These are phyloP conservation scores for Acipenser ruthenus DNA, from an alignment of 2,797 vertebrate species.

Conservation along the genomic window DNA sequence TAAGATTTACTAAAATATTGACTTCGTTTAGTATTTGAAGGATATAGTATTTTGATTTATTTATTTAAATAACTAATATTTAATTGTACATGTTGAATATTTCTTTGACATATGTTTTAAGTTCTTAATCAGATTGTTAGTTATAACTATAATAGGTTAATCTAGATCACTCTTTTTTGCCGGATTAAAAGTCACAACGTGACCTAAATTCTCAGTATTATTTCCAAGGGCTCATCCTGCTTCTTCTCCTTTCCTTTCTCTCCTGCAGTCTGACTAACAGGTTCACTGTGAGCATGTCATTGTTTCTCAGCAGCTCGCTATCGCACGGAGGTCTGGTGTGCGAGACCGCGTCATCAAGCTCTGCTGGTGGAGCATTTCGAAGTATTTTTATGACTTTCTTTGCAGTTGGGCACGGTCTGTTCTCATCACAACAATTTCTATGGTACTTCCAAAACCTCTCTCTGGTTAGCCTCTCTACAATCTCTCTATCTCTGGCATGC, in stretches of 20 bases:
- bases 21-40: not conserved
- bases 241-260: conserved; percentile 11
- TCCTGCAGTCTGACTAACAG: conserved; percentile 20
- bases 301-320: conserved; percentile 21
- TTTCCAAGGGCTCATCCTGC: conserved; percentile 14
- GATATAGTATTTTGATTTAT: too few species aligned
- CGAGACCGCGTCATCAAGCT: not conserved
- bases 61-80: too few species aligned
- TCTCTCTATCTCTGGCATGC: not conserved
- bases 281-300: conserved; percentile 17
- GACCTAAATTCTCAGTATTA: not conserved
- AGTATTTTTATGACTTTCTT: not conserved
- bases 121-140: too few species aligned
- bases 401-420: conserved; percentile 2
- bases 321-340: conserved; percentile 4
- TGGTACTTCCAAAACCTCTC: conserved; percentile 18
- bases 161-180: too few species aligned
- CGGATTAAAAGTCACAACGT: too few species aligned
- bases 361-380: not conserved
- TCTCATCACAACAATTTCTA: conserved; percentile 17
- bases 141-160: too few species aligned
- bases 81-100: too few species aligned
- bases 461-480: not conserved
- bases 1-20: too few species aligned
- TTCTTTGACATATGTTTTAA: too few species aligned